Evolutionary conservation across 2,113 vertebrate genomes (phyloP).

Genomic region (Chionomys nivalis): DNA sequence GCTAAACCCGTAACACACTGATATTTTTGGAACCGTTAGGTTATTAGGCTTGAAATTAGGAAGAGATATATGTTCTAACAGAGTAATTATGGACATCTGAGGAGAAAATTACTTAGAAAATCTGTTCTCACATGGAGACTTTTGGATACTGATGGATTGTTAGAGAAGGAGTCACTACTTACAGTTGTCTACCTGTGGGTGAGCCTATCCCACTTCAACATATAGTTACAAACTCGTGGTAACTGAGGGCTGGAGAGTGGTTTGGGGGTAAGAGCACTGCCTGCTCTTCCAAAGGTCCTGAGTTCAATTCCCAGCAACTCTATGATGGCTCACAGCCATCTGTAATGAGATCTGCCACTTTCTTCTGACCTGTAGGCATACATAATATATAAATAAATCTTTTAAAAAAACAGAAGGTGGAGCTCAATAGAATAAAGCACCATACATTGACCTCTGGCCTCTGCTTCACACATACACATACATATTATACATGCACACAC

Average conservation of each 20-base stretch:
- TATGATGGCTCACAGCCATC: too few relatives aligned
- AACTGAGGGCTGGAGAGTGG: too few relatives aligned
- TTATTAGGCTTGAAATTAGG: not conserved
- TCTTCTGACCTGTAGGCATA: too few relatives aligned
- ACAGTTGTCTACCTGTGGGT: not conserved
- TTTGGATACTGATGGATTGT: not conserved
- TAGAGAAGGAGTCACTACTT: not conserved
- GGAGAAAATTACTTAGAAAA: not conserved
- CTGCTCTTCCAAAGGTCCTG: too few relatives aligned
- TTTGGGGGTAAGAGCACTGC: too few relatives aligned
- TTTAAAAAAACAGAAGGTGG: not conserved
- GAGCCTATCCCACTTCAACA: not conserved
- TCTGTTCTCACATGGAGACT: not conserved
- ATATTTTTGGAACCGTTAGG: slow-evolving; percentile 28
- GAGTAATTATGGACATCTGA: not conserved
- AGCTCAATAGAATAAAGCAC: not conserved
- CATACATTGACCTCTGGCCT: not conserved
- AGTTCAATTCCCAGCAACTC: too few relatives aligned
- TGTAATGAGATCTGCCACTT: too few relatives aligned
- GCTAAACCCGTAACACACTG: not conserved
- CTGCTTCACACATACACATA: not conserved
- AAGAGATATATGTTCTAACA: not conserved
- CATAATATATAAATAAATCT: too few relatives aligned
- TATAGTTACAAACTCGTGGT: not conserved
- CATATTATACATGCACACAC: not conserved